Conservation (phyloP, 2,797 vertebrate species). For the Takifugu rubripes region DNA sequence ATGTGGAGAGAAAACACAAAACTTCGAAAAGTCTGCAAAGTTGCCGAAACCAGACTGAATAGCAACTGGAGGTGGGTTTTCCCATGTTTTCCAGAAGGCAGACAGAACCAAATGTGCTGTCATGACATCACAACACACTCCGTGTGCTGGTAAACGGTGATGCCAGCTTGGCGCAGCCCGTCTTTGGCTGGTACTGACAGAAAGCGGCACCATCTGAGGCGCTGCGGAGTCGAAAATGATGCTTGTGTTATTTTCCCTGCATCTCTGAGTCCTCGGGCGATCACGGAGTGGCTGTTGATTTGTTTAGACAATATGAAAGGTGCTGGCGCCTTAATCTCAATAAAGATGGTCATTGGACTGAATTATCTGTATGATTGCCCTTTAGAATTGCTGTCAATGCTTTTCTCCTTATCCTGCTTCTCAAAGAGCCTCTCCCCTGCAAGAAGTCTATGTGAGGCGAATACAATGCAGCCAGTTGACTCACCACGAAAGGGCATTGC, state of each 20-base stretch:
- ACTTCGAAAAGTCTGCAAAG: neutral
- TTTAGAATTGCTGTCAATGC: conserved; percentile 73
- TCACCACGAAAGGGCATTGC: conserved; percentile 73
- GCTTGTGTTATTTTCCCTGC: conserved; percentile 15
- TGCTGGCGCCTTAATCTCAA: conserved; percentile 64
- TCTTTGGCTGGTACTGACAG: conserved; percentile 35
- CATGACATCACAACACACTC: conserved; percentile 37
- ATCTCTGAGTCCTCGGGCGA: conserved; percentile 53
- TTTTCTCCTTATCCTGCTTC: conserved; percentile 68
- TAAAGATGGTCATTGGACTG: conserved; percentile 68
- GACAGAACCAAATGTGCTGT: conserved; percentile 31
- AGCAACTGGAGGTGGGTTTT: neutral
- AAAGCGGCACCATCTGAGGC: conserved; percentile 29
- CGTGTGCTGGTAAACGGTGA: conserved; percentile 24
- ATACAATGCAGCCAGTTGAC: conserved; percentile 69
- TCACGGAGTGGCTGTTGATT: conserved; percentile 60
- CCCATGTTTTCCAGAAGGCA: conserved; percentile 14
- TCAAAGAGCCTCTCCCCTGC: conserved; percentile 61
- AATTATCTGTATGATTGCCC: conserved; percentile 75
- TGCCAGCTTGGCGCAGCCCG: conserved; percentile 31
- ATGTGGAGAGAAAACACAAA: too few species aligned
- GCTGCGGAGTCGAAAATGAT: conserved; percentile 35
- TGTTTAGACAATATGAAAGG: conserved; percentile 71
- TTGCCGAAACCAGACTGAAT: conserved; percentile 22
- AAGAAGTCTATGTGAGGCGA: conserved; percentile 68